phyloP scores from a whole-genome alignment of 2,888 invertebrate species.

The Odontocolon sp. region DNA sequence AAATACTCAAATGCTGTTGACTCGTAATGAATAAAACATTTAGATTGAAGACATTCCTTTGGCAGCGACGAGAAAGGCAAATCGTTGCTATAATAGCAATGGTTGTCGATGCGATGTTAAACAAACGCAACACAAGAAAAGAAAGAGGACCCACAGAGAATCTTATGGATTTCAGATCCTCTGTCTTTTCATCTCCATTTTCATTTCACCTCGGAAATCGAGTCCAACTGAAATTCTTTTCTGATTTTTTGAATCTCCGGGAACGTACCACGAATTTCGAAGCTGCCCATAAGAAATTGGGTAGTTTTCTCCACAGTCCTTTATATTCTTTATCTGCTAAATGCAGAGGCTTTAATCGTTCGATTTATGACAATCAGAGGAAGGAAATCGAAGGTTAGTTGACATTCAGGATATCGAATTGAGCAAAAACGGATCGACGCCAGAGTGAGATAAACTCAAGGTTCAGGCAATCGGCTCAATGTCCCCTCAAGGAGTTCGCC shows the following conservation, averaged over 20 bases:
- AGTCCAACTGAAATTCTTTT: background rate
- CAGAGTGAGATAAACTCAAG: slow-evolving; percentile 33
- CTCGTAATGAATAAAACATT: no score
- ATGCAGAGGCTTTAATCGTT: background rate
- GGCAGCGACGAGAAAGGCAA: background rate
- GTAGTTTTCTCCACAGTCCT: slow-evolving; percentile 6
- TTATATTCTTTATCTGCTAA: no score
- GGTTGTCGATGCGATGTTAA: no score
- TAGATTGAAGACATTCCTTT: slow-evolving; percentile 20
- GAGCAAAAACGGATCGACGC: slow-evolving; percentile 29
- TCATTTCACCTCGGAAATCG: background rate
- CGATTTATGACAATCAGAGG: slow-evolving; percentile 20
- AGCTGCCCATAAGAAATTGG: background rate
- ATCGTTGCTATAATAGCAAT: no score
- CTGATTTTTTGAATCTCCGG: background rate
- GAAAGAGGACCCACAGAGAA: no score
- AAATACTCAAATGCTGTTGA: no score
- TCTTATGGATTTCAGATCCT: background rate
- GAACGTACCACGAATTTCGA: slow-evolving; percentile 37
- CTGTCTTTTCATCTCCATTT: background rate
- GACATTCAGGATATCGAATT: slow-evolving; percentile 39
- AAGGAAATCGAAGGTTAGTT: slow-evolving; percentile 47
- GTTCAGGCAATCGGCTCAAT: slow-evolving; percentile 22
- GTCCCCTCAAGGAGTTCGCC: slow-evolving; percentile 18
- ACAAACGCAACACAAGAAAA: no score